Percentiles rank a stretch among this genome's conserved stretches.
These are phyloP conservation scores for Dendrocincla fuliginosa DNA, from an alignment of 2,797 vertebrate species.

Conservation along the genomic window DNA sequence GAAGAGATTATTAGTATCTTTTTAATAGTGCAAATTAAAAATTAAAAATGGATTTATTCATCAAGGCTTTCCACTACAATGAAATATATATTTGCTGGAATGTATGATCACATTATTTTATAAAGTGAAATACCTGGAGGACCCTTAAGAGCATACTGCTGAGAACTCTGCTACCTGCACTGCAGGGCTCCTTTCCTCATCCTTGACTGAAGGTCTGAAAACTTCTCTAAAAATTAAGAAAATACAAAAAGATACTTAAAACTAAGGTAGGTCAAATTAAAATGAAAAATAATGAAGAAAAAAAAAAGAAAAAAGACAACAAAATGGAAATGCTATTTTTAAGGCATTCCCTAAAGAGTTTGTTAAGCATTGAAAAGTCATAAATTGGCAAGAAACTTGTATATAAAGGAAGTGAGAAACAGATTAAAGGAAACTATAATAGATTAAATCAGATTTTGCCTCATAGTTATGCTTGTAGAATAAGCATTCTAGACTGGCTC, in stretches of 20 bases:
- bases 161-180: background rate
- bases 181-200: background rate
- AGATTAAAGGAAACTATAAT: background rate
- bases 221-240: background rate
- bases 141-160: background rate
- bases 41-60: background rate
- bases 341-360: background rate
- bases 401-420: background rate
- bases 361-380: background rate
- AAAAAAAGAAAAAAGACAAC: background rate
- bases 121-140: background rate
- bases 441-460: background rate
- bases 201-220: background rate
- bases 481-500: background rate
- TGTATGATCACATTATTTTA: background rate
- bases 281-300: background rate
- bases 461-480: background rate
- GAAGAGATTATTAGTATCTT: background rate
- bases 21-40: background rate
- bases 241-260: background rate
- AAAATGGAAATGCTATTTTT: background rate
- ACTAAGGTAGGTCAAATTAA: background rate
- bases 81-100: background rate
- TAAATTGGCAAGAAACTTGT: background rate
- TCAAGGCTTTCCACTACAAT: background rate